phyloP scores from a whole-genome alignment of 2,888 invertebrate species.

The Erebia ligea region DNA sequence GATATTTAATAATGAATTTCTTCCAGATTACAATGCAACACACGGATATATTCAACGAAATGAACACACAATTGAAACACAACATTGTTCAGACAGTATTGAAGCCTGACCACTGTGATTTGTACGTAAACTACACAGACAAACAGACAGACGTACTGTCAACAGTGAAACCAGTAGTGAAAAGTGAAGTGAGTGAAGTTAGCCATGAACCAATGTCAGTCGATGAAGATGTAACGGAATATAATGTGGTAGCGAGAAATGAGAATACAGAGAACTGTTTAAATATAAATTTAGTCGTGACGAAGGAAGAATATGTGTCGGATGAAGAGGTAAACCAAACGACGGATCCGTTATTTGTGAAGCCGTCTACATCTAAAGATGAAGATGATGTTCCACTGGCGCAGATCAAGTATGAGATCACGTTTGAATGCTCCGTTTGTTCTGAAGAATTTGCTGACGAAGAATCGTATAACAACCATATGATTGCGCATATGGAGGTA shows the following conservation, averaged over 20 bases:
- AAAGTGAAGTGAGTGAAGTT: background rate
- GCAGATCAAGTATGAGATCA: background rate
- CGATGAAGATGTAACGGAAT: background rate
- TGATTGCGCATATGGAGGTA: background rate
- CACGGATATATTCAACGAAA: background rate
- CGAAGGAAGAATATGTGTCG: background rate
- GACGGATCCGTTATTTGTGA: background rate
- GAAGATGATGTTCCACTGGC: background rate
- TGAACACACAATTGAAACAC: background rate
- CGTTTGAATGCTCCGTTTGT: background rate
- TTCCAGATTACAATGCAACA: constrained; percentile 9
- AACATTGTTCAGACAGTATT: background rate
- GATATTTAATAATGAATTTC: background rate
- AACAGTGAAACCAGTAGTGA: background rate
- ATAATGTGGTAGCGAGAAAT: background rate
- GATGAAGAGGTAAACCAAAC: background rate
- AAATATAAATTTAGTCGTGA: background rate
- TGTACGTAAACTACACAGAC: constrained; percentile 2
- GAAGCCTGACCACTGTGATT: background rate
- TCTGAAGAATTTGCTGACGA: background rate
- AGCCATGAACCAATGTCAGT: background rate
- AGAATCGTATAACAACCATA: background rate
- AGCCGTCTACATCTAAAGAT: background rate
- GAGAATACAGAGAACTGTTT: background rate
- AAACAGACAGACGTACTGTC: background rate